These are phyloP conservation scores for Loris lydekkerianus DNA, from an alignment of 2,797 vertebrate genomes.

Conservation along the genomic window DNA sequence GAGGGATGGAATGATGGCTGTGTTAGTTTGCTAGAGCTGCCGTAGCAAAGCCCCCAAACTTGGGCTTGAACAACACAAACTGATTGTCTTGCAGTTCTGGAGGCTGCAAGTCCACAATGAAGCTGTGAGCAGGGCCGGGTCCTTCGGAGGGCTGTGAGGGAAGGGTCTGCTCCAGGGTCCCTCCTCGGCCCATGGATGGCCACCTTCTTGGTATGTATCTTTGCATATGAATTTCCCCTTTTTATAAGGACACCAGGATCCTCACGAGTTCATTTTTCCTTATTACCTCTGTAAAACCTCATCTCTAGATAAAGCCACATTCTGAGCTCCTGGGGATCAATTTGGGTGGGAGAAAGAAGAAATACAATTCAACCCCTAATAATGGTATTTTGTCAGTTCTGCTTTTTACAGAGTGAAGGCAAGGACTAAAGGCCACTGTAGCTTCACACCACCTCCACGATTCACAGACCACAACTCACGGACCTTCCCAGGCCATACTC, in stretches of 20 bases:
- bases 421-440: accelerated
- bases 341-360: not conserved
- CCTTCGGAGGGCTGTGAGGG: not conserved
- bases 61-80: not conserved
- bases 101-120: not conserved
- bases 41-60: not conserved
- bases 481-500: not conserved
- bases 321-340: not conserved
- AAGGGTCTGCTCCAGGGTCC: not conserved
- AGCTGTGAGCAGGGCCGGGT: not conserved
- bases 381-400: not conserved
- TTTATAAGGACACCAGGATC: not conserved
- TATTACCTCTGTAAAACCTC: not conserved
- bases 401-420: not conserved
- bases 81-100: not conserved
- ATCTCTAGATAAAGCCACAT: not conserved
- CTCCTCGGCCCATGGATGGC: not conserved
- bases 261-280: not conserved
- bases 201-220: not conserved
- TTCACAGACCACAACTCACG: too few relatives aligned
- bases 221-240: not conserved
- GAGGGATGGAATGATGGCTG: too few relatives aligned
- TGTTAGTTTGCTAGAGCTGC: not conserved
- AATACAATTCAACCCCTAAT: not conserved
- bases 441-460: not conserved